Evolutionary conservation across 2,113 vertebrate genomes (phyloP), one percentile per base, ranked within the genome.

Genomic region (Silurus asotus): DNA sequence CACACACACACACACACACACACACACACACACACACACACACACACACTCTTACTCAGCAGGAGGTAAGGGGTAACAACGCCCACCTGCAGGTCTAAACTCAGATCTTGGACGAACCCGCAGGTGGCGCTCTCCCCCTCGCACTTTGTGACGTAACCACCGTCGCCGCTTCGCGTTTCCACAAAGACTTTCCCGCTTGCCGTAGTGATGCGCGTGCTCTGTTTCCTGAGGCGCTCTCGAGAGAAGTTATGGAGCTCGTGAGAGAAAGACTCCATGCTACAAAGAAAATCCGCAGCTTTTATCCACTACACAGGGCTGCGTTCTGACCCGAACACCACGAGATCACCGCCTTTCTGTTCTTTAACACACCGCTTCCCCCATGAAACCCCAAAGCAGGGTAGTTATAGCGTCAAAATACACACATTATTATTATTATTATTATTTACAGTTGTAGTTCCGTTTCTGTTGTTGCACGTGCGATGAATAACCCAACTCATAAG

Each of bases 181-280:
- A 97, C 88, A 37, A 97, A 90, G 88, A 91, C 94, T 91, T 90
- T 94, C 74, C 97, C 98, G 14, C 92, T 96, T 70, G 97, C 92
- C 11, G 96, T 97, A 45, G 97, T 99, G 1, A 99, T 96, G 28
- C 90, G 89, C 0, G 96, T 99, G 92, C 93, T 93, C 93, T 97
- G 97, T 86, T 96, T 96, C 91, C 93, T 96, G 91, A 99, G 94
- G 6, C 94, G 94, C 74, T 90, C 90, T 90, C 93, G 93, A 75
- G 96, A 96, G 92, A 99, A 99, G 11, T 93, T 92, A 61, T 95
- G 92, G 91, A 99, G 98, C 92, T 99, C 97, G 92, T 96, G 93
- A 58, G 91, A 87, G 65, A 99, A 94, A 1, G 97, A 97, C 88
- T 97, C 93, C 97, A 99, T 98, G 74, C 87, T 70, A 53, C 8